Base-by-base conservation (phyloP, 30 jellyfish, hydroid and myxozoan genomes). In the Mastigias papua region DNA sequence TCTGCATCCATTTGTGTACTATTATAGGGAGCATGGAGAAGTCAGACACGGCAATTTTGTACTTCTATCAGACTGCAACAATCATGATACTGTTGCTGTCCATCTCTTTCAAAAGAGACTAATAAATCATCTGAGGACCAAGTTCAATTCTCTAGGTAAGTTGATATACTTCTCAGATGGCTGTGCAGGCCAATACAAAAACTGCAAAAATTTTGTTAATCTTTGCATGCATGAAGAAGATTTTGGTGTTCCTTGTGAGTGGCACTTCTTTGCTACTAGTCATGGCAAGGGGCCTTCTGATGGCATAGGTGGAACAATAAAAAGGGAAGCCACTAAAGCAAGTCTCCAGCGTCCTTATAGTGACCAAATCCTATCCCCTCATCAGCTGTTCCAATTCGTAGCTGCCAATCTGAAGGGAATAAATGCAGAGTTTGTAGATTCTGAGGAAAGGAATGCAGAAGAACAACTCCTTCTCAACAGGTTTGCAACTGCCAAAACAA, bases 201-300 rank as follows among this genome's bases (percentile, higher is more conserved):
- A 75, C 31, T 60, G 23, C 6, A 86, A 86, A 11, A 73, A 61
- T 66, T 77, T 76, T 64, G 0, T 34, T 0, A 75, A 87, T 58
- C 91, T 87, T 34, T 63, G 88, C 29, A 16, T 37, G 23, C 91
- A 87, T 37, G 54, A 75, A 50, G 25, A 78, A 22, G 91, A 89
- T 65, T 89, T 75, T 65, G 96, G 92, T 11, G 80, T 87, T 13
- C 76, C 76, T 1, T 21, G 23, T 21, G 37, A 26, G 25, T 65
- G 76, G 37, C 76, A 26, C 35, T 65, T 65, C n/a, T 89, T 89
- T 89, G 95, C 93, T 8, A 90, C 91, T 22, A 60, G 92, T 69
- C 93, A 90, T 37, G 89, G 97, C 54, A 69, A 81, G 72, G 81
- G 96, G 25, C 96, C 84, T 4, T 81, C 72, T 49, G 87, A 89